Evolutionary conservation across 1,140 invertebrate genomes (phyloP), one percentile per base, ranked within the genome.

Genomic region (Tetramorium parvispinum): DNA sequence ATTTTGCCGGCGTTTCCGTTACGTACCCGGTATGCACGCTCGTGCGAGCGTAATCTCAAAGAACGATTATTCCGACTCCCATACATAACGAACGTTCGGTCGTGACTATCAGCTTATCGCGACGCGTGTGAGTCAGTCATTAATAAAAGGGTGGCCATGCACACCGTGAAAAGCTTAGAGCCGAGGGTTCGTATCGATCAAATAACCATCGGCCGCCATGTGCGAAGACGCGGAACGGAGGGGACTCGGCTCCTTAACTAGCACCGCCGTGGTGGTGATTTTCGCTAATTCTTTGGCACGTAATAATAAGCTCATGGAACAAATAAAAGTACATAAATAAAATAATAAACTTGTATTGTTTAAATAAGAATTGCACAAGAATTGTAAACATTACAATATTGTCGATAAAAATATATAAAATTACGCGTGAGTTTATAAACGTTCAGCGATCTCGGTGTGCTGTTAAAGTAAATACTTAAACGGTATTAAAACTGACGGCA

Each of bases 121-220:
- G 81, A 88, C 66, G 79, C 91, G 83, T 91, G 89, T 87, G 91
- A 92, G 87, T 91, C 89, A 86, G 86, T 89, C 87, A 89, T 89
- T 89, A 89, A 89, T 90, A 86, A 90, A 90, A 89, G 82, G 89
- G 87, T 82, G 79, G 57, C 61, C 53, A 55, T 88, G 78, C 73
- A 76, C 66, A 76, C 77, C 82, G 73, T 85, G 85, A 89, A 85
- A 89, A 89, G 75, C 73, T 49, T 53, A 75, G 71, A 82, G 63
- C 59, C 83, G 88, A 87, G 90, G 90, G 85, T 85, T 89, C 51
- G 91, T 92, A 92, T 92, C 91, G 91, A 92, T 92, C 91, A 92
- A 92, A 92, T 92, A 92, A 89, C 89, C 88, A 90, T 85, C 61
- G 79, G 63, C 57, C 71, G 66, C 81, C 90, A 90, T 91, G 89